Conservation (phyloP, 2,888 invertebrate species). For the Nomada goodeniana region DNA sequence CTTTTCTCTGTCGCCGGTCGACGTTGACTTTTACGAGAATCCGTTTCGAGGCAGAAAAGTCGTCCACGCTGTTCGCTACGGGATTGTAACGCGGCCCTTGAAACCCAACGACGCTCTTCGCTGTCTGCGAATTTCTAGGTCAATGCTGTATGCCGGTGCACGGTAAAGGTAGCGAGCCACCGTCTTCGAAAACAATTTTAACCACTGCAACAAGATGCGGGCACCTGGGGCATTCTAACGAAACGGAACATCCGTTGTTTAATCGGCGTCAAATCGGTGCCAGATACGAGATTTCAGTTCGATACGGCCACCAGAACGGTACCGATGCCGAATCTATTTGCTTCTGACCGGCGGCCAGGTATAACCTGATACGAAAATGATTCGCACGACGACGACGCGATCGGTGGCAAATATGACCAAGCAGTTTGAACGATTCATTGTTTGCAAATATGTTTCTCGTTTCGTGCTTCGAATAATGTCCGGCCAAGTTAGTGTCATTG, state of each 20-base stretch:
- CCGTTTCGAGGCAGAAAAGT: slow-evolving; percentile 12
- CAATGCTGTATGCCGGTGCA: slow-evolving; percentile 66
- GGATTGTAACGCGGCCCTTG: slow-evolving; percentile 40
- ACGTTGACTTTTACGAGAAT: slow-evolving; percentile 20
- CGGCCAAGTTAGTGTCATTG: no score
- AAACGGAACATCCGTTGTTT: not conserved
- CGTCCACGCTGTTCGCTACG: slow-evolving; percentile 10
- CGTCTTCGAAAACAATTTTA: slow-evolving; percentile 20
- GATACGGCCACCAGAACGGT: no score
- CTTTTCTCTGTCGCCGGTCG: not conserved
- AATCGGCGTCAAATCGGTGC: not conserved
- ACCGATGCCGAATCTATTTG: no score
- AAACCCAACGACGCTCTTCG: slow-evolving; percentile 59
- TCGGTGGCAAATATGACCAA: no score
- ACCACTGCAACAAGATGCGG: not conserved
- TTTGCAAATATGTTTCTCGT: no score
- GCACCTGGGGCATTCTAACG: not conserved
- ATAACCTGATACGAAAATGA: no score
- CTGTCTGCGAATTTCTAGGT: slow-evolving; percentile 72
- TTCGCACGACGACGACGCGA: no score
- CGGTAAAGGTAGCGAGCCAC: slow-evolving; percentile 25
- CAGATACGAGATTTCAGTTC: not conserved
- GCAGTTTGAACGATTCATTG: no score
- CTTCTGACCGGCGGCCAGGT: no score
- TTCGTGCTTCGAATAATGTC: no score